Evolutionary conservation across 2,888 invertebrate species (phyloP), one percentile per base, ranked within the genome.

Genomic region (Mallateleia sp.): DNA sequence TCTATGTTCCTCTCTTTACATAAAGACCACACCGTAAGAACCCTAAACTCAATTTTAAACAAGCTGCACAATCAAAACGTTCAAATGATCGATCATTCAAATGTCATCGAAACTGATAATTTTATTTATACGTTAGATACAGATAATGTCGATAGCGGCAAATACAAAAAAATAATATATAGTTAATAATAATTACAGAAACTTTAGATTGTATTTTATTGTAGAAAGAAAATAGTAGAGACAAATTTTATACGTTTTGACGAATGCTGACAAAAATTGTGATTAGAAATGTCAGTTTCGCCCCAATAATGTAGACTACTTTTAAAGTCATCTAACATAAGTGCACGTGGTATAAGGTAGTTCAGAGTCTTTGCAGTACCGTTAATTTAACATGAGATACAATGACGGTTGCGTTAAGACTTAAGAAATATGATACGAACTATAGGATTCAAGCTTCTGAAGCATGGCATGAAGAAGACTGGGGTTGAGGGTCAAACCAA

Each of bases 371-470:
- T 82, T 67, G 85, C 54, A 77, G 87, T 93, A 89, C 93, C 93
- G 93, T 93, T 93, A 93, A 92, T 93, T 92, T 89, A 85, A 78
- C 56, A 67, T 47, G 22, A 92, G 90, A 89, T 91, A 92, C 93
- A 93, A 92, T 93, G 89, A 89, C 82, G 87, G 80, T 54, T 66
- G 64, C 60, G 56, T 83, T 82, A 80, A 85, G 64, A 71, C 50
- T 38, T 56, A 83, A 38, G 71, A 81, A 80, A 81, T 34, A 81
- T 69, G 60, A 84, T 62, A 50, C 69, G 62, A 69, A 38, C 25
- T 54, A 54, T 52, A 69, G 9, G 75, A 77, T 83, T 47, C 47
- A 58, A 66, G 66, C 47, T 42, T 45, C 32, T 9, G 11, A 34
- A 67, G 58, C 20, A 67, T 47, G 47, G 47, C 50, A 47, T 50